These are phyloP conservation scores for Gymnoscelis rufifasciata DNA, from an alignment of 2,888 invertebrate genomes.

Conservation along the genomic window DNA sequence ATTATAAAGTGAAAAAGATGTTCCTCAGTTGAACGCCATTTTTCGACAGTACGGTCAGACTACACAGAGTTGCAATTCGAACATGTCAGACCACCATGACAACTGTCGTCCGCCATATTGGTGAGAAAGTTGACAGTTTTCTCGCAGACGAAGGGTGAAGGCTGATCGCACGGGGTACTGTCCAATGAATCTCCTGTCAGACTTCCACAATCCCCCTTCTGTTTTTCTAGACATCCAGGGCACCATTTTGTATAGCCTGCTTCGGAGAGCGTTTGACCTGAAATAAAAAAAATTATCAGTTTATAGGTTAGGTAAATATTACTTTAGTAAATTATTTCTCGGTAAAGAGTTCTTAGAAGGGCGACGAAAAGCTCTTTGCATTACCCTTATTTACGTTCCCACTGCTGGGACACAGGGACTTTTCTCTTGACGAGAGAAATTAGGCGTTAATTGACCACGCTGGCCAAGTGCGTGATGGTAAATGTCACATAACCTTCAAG, in stretches of 20 bases:
- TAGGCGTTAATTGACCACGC: too few species aligned
- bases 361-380: too few species aligned
- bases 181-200: constrained; percentile 5
- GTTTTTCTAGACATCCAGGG: constrained; percentile 1
- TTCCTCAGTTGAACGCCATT: too few species aligned
- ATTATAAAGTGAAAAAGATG: too few species aligned
- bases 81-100: constrained; percentile 8
- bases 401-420: too few species aligned
- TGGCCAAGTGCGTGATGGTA: too few species aligned
- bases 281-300: background rate
- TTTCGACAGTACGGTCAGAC: too few species aligned
- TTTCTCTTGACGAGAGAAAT: too few species aligned
- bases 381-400: too few species aligned
- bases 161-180: constrained; percentile 12
- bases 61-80: constrained; percentile 1
- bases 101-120: background rate
- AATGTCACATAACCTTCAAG: too few species aligned
- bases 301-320: too few species aligned
- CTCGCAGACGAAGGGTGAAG: constrained; percentile 24
- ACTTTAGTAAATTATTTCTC: background rate
- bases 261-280: constrained; percentile 25
- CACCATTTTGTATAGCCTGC: constrained; percentile 27
- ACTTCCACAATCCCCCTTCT: constrained; percentile 5
- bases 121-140: constrained; percentile 11
- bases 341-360: too few species aligned